Evolutionary conservation across 1,140 invertebrate species (phyloP), one percentile per base, ranked within the genome.

Genomic region (Bicyclus anynana): DNA sequence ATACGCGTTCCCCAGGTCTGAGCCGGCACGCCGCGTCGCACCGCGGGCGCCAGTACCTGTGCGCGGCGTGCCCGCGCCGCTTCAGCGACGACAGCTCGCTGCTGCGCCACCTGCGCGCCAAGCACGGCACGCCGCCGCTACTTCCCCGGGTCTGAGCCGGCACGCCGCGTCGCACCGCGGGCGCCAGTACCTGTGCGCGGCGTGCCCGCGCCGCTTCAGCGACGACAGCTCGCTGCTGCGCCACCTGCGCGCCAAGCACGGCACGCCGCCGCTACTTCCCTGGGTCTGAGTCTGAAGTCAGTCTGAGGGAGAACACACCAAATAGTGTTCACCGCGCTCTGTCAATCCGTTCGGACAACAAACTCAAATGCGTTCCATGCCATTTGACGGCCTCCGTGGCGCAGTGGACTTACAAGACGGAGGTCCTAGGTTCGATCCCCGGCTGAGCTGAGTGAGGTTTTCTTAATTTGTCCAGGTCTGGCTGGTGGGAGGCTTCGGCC

Each of bases 81-180:
- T 95, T 94, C 73, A 92, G 90, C 9, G 93, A 94, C 81, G 93
- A 93, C 67, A 94, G 93, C 59, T 93, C 93, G 0, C 75, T 94
- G 20, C 80, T 91, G 35, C 87, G 93, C 20, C 94, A 94, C 67
- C 37, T 67, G 33, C 59, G 62, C 48, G 54, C 40, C 51, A 40
- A 42, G 20, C 51, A 53, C 44, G 59, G 46, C 18, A 52, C 17
- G 68, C 67, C 50, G 54, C n/a, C n/a, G n/a, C n/a, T n/a, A n/a
- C n/a, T n/a, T n/a, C 9, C 33, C n/a, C 23, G 53, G 93, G 94
- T 14, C 89, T 94, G 2, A 93, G 92, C 62, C 91, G 94, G 14
- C 94, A 94, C 82, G 81, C 94, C 65, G 86, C 91, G n/a, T 91
- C 90, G n/a, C 93, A 94, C 71, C 91, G 90, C 0, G 93, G 93